phyloP scores from a whole-genome alignment of 1,140 invertebrate genomes.

The Ylistrum balloti region DNA sequence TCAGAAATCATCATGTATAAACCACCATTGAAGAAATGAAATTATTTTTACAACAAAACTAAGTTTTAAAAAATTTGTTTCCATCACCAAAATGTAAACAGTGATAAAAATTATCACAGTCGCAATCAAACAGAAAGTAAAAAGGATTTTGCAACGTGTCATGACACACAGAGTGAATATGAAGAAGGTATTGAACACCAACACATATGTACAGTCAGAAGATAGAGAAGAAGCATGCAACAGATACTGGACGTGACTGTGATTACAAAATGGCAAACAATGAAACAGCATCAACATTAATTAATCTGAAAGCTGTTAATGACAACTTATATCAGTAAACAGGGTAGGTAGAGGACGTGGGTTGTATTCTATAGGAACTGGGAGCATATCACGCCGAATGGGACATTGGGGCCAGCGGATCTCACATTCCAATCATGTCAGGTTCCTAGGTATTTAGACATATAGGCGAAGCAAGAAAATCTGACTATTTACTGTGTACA shows the following conservation, averaged over 20 bases:
- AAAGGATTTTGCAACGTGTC: neutral
- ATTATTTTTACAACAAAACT: neutral
- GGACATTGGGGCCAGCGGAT: neutral
- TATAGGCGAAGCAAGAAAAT: neutral
- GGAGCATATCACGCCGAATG: neutral
- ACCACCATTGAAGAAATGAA: neutral
- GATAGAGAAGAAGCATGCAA: neutral
- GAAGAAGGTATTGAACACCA: neutral
- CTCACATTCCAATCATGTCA: conserved; percentile 4
- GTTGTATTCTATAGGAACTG: neutral
- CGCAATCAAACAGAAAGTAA: neutral
- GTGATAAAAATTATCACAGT: neutral
- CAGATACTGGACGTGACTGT: neutral
- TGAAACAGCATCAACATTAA: conserved; percentile 34
- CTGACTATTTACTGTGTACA: conserved; percentile 2
- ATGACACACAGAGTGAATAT: neutral
- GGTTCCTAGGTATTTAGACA: neutral
- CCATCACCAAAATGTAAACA: neutral
- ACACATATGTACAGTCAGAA: conserved; percentile 9
- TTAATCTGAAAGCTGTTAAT: neutral
- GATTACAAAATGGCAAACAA: conserved; percentile 16
- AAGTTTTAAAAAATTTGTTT: neutral
- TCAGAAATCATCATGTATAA: neutral
- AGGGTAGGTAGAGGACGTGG: neutral
- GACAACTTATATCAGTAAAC: neutral